Evolutionary conservation across 2,888 invertebrate species (phyloP), one percentile per base, ranked within the genome.

Genomic region (Mesorhabditis belari): DNA sequence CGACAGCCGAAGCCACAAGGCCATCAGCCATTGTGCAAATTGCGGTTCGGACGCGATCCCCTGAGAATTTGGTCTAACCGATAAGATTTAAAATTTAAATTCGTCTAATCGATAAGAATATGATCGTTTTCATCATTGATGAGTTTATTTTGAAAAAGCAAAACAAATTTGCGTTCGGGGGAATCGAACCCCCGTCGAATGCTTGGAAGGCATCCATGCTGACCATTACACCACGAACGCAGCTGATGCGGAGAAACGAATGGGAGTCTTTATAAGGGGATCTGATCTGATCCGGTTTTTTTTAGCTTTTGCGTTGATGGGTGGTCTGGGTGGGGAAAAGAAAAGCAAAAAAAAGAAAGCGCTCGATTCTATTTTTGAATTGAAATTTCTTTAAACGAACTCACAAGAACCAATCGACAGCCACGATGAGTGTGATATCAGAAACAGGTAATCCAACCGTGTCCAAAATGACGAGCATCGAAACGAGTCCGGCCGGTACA

Each of bases 21-120:
- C 84, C 84, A 77, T 85, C 85, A 12, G 85, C 85, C 23, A 85
- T 75, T 2, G 85, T 85, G 70, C 85, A 85, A 61, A 85, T 80
- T 2, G 84, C 82, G 6, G 85, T 85, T 49, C 85, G 77, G 54
- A 85, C 79, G 55, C 85, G 82, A 73, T 85, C 85, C 59, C 85
- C 85, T 63, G 21, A 23, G n/a, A n/a, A n/a, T n/a, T n/a, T n/a
- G n/a, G n/a, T n/a, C n/a, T n/a, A n/a, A n/a, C n/a, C n/a, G n/a
- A n/a, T n/a, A n/a, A n/a, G n/a, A n/a, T n/a, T n/a, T n/a, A n/a
- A n/a, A n/a, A n/a, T n/a, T n/a, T n/a, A n/a, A n/a, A n/a, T n/a
- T n/a, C n/a, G n/a, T n/a, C n/a, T n/a, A n/a, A n/a, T n/a, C n/a
- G n/a, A n/a, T n/a, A n/a, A n/a, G n/a, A n/a, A n/a, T n/a, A n/a